phyloP scores from a whole-genome alignment of 2,888 invertebrate species.

The Dorcus hopei region DNA sequence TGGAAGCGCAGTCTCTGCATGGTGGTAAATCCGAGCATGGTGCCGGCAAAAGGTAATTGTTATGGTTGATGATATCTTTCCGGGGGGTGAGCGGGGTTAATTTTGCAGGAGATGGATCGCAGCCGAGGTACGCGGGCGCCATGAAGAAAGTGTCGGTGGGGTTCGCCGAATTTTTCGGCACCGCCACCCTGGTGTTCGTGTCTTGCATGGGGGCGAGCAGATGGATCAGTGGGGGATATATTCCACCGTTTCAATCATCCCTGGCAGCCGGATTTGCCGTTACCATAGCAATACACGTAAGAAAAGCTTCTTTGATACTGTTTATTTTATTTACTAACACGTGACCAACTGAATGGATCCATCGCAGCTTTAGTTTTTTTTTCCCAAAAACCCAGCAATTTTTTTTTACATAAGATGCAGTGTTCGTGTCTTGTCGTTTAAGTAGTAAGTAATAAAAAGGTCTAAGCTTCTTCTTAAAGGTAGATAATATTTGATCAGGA shows the following conservation, averaged over 20 bases:
- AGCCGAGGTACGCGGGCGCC: neutral
- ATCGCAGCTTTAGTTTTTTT: too few relatives aligned
- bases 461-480: too few relatives aligned
- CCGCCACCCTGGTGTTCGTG: constrained; percentile 62
- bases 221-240: constrained; percentile 13
- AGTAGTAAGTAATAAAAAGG: too few relatives aligned
- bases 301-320: constrained; percentile 16
- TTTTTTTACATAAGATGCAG: too few relatives aligned
- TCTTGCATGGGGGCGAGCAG: constrained; percentile 62
- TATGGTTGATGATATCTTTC: too few relatives aligned
- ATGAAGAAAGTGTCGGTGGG: constrained; percentile 21
- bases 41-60: too few relatives aligned
- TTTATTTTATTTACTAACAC: neutral
- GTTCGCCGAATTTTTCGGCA: constrained; percentile 64
- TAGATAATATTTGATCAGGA: too few relatives aligned
- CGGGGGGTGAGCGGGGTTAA: neutral
- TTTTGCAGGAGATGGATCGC: neutral
- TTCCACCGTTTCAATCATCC: constrained; percentile 39
- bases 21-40: too few relatives aligned
- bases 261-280: constrained; percentile 67
- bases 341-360: neutral
- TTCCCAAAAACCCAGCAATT: too few relatives aligned
- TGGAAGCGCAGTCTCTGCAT: too few relatives aligned
- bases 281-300: constrained; percentile 63
- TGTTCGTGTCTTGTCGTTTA: too few relatives aligned